phyloP scores from a whole-genome alignment of 2,113 vertebrate genomes.

The Lethenteron reissneri region DNA sequence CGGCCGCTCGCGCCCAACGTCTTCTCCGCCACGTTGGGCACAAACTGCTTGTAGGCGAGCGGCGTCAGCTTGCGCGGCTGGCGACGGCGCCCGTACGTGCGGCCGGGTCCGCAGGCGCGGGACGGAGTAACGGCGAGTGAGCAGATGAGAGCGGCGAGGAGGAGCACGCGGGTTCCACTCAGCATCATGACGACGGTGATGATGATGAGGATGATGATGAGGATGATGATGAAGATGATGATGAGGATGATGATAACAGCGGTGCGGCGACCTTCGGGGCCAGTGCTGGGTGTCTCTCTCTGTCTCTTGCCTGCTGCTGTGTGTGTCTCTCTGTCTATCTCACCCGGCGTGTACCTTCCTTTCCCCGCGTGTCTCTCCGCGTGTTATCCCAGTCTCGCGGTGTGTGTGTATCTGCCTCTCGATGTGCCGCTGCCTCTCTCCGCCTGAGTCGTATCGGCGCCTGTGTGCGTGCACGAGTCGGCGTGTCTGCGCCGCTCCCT shows the following conservation, averaged over 20 bases:
- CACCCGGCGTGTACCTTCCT: too few species aligned
- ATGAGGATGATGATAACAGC: slow-evolving; percentile 9
- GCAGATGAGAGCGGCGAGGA: slow-evolving; percentile 35
- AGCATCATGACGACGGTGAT: slow-evolving; percentile 9
- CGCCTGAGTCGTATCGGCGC: too few species aligned
- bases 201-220: too few species aligned
- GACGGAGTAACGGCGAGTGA: slow-evolving; percentile 37
- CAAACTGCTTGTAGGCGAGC: slow-evolving; percentile 71
- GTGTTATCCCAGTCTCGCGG: too few species aligned
- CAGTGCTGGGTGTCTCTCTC: slow-evolving; percentile 25
- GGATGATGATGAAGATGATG: too few species aligned
- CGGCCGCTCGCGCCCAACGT: slow-evolving; percentile 81
- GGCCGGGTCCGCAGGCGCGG: slow-evolving; percentile 78
- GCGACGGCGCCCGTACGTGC: slow-evolving; percentile 65
- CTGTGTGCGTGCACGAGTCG: too few species aligned
- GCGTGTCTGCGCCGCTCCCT: too few species aligned
- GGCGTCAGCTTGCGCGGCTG: slow-evolving; percentile 67
- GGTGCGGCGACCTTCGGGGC: slow-evolving; percentile 21
- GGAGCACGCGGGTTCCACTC: slow-evolving; percentile 26
- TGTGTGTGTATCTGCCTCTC: too few species aligned
- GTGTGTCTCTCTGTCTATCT: too few species aligned
- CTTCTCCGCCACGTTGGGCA: slow-evolving; percentile 83
- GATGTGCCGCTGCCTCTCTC: too few species aligned
- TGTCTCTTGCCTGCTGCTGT: slow-evolving; percentile 5
- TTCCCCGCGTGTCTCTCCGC: too few species aligned